phyloP scores from a whole-genome alignment of 2,113 vertebrate species.

The Pluvianellus socialis region DNA sequence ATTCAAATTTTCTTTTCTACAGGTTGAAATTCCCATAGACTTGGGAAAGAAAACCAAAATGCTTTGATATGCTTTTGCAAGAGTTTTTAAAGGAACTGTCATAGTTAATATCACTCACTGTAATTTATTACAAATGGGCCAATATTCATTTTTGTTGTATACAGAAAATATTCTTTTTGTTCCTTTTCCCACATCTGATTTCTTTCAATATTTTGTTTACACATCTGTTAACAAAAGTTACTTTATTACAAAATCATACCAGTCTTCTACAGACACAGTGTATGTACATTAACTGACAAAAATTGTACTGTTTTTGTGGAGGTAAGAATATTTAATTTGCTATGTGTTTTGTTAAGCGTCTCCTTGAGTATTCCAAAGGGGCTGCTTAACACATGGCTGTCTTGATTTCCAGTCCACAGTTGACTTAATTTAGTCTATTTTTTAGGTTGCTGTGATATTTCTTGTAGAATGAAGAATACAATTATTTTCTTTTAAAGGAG shows the following conservation, averaged over 20 bases:
- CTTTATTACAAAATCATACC: not conserved
- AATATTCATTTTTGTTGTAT: not conserved
- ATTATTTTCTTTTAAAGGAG: not conserved
- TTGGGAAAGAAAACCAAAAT: not conserved
- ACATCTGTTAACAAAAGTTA: not conserved
- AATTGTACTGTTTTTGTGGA: not conserved
- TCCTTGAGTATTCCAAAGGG: not conserved
- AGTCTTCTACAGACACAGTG: not conserved
- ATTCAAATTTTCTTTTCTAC: not conserved
- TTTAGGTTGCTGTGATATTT: not conserved
- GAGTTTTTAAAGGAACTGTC: not conserved
- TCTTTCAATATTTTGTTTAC: not conserved
- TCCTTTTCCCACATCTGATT: not conserved
- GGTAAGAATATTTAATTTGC: not conserved
- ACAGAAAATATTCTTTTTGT: not conserved
- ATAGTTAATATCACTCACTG: not conserved
- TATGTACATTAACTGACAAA: not conserved
- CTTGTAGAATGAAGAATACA: not conserved
- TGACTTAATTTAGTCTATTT: not conserved
- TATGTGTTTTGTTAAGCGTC: not conserved
- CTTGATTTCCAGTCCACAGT: not conserved
- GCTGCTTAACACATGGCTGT: not conserved
- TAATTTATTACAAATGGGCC: not conserved
- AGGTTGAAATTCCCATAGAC: not conserved
- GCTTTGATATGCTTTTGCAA: not conserved